These are phyloP conservation scores for Hymenochirus boettgeri DNA, from an alignment of 2,113 vertebrate genomes.

Conservation along the genomic window DNA sequence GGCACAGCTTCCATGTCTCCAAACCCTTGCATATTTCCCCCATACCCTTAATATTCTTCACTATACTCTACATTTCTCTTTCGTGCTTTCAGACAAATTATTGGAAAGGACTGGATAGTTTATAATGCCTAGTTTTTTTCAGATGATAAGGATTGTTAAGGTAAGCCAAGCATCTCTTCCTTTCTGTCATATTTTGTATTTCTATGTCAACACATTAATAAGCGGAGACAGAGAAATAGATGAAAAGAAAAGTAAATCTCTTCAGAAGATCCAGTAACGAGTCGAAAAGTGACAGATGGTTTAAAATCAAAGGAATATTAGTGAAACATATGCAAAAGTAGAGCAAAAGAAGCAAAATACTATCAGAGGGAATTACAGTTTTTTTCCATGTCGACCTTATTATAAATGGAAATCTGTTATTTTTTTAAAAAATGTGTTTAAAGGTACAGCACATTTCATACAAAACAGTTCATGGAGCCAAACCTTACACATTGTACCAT, in stretches of 20 bases:
- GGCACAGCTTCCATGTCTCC: too few species aligned
- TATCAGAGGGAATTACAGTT: constrained; percentile 5
- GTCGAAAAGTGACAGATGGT: constrained; percentile 8
- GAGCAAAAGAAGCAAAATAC: neutral
- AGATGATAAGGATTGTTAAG: neutral
- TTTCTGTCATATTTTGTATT: neutral
- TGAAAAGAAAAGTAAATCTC: neutral
- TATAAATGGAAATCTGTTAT: neutral
- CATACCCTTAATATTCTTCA: neutral
- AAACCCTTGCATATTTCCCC: too few species aligned
- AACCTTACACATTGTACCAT: too few species aligned
- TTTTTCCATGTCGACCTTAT: neutral
- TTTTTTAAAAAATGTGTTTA: neutral
- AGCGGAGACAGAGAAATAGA: neutral
- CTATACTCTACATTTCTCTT: neutral
- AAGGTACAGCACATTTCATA: neutral
- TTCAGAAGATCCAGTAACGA: neutral
- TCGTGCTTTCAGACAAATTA: neutral
- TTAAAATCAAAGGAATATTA: constrained; percentile 5
- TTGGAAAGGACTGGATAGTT: neutral
- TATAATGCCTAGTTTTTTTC: neutral
- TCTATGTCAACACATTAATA: constrained; percentile 3
- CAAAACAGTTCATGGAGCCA: too few species aligned
- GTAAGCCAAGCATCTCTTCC: neutral
- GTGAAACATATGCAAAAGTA: neutral